Evolutionary conservation across 2,113 vertebrate species (phyloP).

Genomic region (Cyprinodon variegatus): DNA sequence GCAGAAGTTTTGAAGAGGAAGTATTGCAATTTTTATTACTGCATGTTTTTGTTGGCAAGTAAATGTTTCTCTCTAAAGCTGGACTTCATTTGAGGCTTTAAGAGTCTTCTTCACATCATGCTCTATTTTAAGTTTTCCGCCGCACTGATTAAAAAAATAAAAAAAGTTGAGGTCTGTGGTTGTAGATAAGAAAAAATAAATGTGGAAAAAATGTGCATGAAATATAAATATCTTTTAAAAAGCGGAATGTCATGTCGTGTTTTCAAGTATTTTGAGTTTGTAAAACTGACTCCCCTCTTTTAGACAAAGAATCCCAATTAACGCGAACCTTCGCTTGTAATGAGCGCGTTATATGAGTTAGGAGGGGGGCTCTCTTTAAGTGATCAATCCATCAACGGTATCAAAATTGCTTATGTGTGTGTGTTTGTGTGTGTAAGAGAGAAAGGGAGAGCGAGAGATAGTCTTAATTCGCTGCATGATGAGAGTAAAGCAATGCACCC

Average conservation of each 20-base stretch:
- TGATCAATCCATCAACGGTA: slow-evolving; percentile 69
- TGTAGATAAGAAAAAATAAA: neutral
- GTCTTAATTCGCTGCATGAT: slow-evolving; percentile 61
- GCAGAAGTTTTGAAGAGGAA: too few relatives aligned
- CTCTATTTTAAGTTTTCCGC: neutral
- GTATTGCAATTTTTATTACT: too few relatives aligned
- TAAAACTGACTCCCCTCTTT: neutral
- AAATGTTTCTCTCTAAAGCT: neutral
- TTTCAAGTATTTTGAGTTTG: neutral
- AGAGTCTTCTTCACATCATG: neutral
- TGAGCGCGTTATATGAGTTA: slow-evolving; percentile 22
- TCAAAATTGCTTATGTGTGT: slow-evolving; percentile 55
- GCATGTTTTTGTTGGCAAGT: neutral
- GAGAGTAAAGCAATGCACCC: slow-evolving; percentile 37
- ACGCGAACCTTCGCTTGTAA: slow-evolving; percentile 5
- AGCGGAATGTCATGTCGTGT: neutral
- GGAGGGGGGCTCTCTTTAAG: slow-evolving; percentile 48
- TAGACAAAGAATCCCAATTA: slow-evolving; percentile 22
- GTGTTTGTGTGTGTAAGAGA: slow-evolving; percentile 29
- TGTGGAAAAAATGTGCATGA: neutral
- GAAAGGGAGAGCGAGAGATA: slow-evolving; percentile 21
- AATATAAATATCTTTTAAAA: neutral
- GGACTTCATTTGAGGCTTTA: neutral
- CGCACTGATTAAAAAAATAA: neutral
- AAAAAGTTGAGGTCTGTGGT: neutral